Percentiles rank a stretch among this genome's conserved stretches.
phyloP scores from a whole-genome alignment of 2,888 invertebrate species.

The Plebejus anna region DNA sequence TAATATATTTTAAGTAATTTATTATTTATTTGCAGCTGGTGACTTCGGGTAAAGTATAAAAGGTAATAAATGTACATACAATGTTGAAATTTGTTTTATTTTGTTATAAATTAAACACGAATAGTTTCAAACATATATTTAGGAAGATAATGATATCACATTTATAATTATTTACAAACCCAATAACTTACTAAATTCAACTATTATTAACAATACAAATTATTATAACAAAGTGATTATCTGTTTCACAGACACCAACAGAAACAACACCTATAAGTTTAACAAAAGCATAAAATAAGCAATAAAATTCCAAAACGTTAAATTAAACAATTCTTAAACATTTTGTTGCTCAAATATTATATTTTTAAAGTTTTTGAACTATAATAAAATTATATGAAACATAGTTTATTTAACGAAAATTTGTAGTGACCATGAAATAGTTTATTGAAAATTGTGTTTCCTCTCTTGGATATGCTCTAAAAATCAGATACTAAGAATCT shows the following conservation, averaged over 20 bases:
- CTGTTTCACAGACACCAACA: not conserved
- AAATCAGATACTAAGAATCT: not conserved
- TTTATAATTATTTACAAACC: constrained; percentile 38
- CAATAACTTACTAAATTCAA: constrained; percentile 22
- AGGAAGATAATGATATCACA: constrained; percentile 72
- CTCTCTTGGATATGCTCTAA: constrained; percentile 1
- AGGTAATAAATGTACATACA: not conserved
- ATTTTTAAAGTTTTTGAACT: not conserved
- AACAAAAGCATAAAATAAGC: not conserved
- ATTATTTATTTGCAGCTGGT: constrained; percentile 32
- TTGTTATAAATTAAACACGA: constrained; percentile 46
- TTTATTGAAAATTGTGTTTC: not conserved
- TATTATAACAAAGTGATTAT: not conserved
- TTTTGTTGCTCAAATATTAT: no score
- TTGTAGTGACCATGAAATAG: not conserved
- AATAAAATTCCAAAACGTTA: no score
- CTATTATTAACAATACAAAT: not conserved
- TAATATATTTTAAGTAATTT: constrained; percentile 28
- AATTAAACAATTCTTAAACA: no score
- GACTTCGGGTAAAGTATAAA: constrained; percentile 18
- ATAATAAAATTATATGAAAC: not conserved
- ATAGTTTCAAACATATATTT: constrained; percentile 69
- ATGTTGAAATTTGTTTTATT: constrained; percentile 15
- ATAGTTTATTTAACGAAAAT: not conserved
- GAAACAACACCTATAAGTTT: not conserved